These are phyloP conservation scores for Corydoras sp. DNA, from an alignment of 2,113 vertebrate species.

Conservation along the genomic window DNA sequence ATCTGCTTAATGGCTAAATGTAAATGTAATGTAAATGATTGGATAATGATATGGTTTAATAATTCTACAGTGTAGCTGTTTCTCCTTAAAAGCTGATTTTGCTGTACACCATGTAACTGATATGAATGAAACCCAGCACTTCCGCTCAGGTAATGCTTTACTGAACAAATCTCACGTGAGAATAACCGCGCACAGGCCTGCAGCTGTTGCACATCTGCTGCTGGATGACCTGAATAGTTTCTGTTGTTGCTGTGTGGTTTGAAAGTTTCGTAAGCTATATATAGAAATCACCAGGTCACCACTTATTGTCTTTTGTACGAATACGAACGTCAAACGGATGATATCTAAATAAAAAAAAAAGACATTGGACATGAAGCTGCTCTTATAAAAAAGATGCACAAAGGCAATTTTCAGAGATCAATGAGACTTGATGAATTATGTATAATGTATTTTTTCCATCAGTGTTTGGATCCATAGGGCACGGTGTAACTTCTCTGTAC, in stretches of 20 bases:
- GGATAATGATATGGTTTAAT: no score
- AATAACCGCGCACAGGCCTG: not conserved
- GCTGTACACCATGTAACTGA: no score
- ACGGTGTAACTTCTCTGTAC: not conserved
- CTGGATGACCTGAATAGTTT: not conserved
- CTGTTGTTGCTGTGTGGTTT: not conserved
- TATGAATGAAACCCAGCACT: no score
- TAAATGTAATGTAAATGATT: no score
- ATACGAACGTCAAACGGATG: no score
- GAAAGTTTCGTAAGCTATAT: not conserved
- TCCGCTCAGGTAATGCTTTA: not conserved
- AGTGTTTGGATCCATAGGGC: conserved; percentile 12
- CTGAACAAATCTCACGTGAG: not conserved
- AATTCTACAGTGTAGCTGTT: no score
- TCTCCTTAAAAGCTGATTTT: no score
- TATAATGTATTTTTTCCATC: conserved; percentile 15
- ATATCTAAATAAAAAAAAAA: not conserved
- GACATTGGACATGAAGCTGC: not conserved
- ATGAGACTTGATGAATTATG: conserved; percentile 24
- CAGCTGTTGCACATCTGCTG: conserved; percentile 21
- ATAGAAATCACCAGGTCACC: not conserved
- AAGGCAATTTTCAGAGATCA: conserved; percentile 23
- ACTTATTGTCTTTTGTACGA: no score
- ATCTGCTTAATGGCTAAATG: no score
- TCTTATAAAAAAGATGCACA: not conserved